Conservation (phyloP, 2,113 vertebrate species). For the Glaucomys volans region DNA sequence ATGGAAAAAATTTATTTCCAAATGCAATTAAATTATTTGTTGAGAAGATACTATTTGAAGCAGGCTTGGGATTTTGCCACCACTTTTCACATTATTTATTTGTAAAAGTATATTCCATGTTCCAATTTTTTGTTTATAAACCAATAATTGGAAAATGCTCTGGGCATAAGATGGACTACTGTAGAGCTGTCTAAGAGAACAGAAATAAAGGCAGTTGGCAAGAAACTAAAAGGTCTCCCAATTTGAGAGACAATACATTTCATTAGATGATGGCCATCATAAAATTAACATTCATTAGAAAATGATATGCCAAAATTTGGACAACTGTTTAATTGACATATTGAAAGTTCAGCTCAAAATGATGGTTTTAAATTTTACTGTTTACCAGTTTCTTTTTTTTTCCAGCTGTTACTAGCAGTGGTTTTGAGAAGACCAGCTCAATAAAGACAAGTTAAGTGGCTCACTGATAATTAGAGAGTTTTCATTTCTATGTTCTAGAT, state of each 20-base stretch:
- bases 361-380: neutral
- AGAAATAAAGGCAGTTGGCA: constrained; percentile 24
- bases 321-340: neutral
- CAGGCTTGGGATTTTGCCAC: neutral
- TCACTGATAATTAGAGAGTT: constrained; percentile 55
- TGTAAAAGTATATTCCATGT: neutral
- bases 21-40: neutral
- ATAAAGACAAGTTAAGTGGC: constrained; percentile 43
- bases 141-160: neutral
- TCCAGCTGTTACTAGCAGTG: constrained; percentile 19
- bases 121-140: constrained; percentile 34
- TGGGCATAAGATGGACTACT: neutral
- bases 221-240: constrained; percentile 25
- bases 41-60: neutral
- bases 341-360: constrained; percentile 8
- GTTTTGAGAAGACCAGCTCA: constrained; percentile 39
- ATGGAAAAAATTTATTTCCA: neutral
- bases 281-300: constrained; percentile 49
- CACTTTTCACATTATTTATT: neutral
- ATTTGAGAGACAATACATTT: neutral
- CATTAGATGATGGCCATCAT: neutral
- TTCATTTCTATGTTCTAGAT: constrained; percentile 39
- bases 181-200: constrained; percentile 10
- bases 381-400: neutral
- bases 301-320: neutral